These are phyloP conservation scores for Aphodius granarius DNA, from an alignment of 2,888 invertebrate genomes.

Conservation along the genomic window DNA sequence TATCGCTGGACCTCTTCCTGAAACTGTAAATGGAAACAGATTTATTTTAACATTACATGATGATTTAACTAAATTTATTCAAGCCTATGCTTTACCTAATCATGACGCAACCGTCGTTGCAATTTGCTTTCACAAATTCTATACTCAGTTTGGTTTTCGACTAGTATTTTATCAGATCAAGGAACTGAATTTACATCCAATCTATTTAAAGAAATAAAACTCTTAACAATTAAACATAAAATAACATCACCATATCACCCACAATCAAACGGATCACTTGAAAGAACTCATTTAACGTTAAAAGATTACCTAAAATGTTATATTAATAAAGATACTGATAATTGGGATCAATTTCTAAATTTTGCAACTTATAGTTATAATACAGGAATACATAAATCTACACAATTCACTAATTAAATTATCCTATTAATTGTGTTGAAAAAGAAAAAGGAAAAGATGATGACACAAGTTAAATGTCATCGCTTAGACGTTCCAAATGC, in stretches of 20 bases:
- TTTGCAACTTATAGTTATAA: constrained; percentile 28
- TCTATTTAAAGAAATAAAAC: constrained; percentile 23
- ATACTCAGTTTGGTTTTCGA: constrained; percentile 20
- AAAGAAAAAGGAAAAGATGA: neutral
- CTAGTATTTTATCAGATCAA: constrained; percentile 15
- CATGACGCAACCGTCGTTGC: constrained; percentile 43
- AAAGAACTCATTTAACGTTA: constrained; percentile 40
- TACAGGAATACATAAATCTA: constrained; percentile 25
- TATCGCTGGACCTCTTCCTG: constrained; percentile 43
- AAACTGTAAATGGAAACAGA: constrained; percentile 40
- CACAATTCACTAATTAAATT: constrained; percentile 18
- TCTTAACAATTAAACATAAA: constrained; percentile 16
- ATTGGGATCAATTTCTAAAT: constrained; percentile 27
- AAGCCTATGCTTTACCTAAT: constrained; percentile 42
- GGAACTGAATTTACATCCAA: constrained; percentile 24
- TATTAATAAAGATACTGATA: constrained; percentile 15
- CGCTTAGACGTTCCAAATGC: neutral
- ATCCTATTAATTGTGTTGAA: neutral
- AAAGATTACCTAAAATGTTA: constrained; percentile 35
- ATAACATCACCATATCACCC: constrained; percentile 34
- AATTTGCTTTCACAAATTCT: constrained; percentile 19
- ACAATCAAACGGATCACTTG: constrained; percentile 38
- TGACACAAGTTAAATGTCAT: neutral
- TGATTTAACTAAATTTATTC: constrained; percentile 44
- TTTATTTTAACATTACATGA: constrained; percentile 47